These are phyloP conservation scores for Halcyon leucocephala DNA, from an alignment of 2,797 vertebrate genomes.

Conservation along the genomic window DNA sequence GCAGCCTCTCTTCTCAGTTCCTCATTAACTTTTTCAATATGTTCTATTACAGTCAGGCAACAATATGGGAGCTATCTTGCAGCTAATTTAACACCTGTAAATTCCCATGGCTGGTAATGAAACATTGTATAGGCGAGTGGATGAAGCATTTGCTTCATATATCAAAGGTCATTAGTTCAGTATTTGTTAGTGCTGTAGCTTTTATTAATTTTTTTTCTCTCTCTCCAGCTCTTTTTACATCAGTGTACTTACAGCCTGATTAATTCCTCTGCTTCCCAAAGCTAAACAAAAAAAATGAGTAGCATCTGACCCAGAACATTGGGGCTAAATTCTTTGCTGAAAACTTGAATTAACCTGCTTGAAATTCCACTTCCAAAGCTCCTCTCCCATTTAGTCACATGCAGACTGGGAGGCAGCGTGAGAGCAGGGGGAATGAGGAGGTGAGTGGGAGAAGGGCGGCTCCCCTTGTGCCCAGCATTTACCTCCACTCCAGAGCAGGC, in stretches of 20 bases:
- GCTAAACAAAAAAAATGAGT: background rate
- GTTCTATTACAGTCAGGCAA: constrained; percentile 23
- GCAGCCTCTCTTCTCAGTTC: background rate
- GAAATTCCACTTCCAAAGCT: background rate
- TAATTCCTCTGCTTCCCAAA: constrained; percentile 38
- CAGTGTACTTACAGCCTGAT: background rate
- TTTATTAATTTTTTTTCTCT: constrained; percentile 50
- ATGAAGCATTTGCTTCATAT: constrained; percentile 53
- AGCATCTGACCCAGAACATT: background rate
- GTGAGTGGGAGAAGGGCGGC: fast-evolving
- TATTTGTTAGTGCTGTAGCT: constrained; percentile 20
- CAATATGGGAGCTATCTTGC: constrained; percentile 54
- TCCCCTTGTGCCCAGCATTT: background rate
- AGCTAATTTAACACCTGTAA: constrained; percentile 71
- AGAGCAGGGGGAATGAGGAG: background rate
- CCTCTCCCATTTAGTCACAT: fast-evolving
- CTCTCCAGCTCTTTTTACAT: background rate
- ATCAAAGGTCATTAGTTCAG: constrained; percentile 65
- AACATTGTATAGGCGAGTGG: background rate
- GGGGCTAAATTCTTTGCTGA: background rate
- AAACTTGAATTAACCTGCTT: background rate
- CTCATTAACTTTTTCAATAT: constrained; percentile 64
- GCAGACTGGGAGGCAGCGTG: background rate
- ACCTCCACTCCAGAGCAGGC: background rate
- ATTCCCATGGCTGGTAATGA: constrained; percentile 63